Evolutionary conservation across 2,113 vertebrate species (phyloP).

Genomic region (Dipodomys spectabilis): DNA sequence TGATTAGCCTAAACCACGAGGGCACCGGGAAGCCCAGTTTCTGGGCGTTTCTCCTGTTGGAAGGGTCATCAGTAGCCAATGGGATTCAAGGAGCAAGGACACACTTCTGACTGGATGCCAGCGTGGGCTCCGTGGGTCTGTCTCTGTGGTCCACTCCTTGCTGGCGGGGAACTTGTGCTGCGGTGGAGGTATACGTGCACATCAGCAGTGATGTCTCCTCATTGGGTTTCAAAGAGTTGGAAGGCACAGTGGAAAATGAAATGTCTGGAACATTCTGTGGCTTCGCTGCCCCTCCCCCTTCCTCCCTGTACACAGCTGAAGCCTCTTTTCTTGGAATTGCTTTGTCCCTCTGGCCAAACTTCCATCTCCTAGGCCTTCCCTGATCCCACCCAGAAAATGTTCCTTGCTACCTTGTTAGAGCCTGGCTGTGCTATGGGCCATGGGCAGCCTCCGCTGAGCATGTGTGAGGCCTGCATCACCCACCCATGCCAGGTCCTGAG

Average conservation of each 20-base stretch:
- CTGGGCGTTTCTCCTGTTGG: neutral
- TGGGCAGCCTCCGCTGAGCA: no score
- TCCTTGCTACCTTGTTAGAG: no score
- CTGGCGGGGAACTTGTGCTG: neutral
- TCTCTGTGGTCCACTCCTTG: neutral
- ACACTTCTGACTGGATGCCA: neutral
- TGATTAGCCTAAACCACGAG: no score
- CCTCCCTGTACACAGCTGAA: neutral
- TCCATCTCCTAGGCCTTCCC: neutral
- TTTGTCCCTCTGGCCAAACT: neutral
- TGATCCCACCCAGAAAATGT: neutral
- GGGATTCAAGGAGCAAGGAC: neutral
- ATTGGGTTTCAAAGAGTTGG: conserved; percentile 27
- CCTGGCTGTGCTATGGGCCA: neutral
- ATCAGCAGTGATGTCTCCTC: neutral
- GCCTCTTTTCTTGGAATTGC: neutral
- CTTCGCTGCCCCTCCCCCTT: neutral
- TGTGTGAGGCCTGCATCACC: rapidly evolving
- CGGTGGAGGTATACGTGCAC: neutral
- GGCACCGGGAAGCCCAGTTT: neutral
- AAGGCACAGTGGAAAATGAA: conserved; percentile 24
- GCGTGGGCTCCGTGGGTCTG: rapidly evolving
- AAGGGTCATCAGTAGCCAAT: no score
- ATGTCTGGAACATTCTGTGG: conserved; percentile 28
- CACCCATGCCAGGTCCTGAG: rapidly evolving